These are phyloP conservation scores for Drosophila limbata DNA, from an alignment of 2,888 invertebrate genomes.

Conservation along the genomic window DNA sequence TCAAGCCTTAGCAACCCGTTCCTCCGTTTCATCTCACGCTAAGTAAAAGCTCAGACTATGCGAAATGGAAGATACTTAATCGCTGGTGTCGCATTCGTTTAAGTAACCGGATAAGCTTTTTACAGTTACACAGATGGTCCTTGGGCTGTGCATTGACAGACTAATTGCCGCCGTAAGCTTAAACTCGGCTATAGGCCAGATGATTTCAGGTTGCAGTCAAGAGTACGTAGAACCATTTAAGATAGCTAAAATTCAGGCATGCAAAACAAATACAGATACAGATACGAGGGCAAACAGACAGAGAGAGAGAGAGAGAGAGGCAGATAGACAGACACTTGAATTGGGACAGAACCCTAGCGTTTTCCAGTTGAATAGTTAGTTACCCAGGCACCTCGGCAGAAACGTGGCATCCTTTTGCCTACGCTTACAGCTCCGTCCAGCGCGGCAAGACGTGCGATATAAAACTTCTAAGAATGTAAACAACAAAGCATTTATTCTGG, in stretches of 20 bases:
- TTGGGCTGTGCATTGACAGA: constrained; percentile 10
- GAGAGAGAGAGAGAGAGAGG: neutral
- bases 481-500: constrained; percentile 74
- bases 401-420: constrained; percentile 35
- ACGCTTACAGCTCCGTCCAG: constrained; percentile 43
- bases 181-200: constrained; percentile 30
- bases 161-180: constrained; percentile 35
- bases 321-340: constrained; percentile 24
- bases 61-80: constrained; percentile 15
- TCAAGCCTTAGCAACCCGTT: constrained; percentile 1
- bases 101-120: constrained; percentile 27
- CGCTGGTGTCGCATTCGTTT: constrained; percentile 25
- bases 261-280: constrained; percentile 26
- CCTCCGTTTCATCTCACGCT: neutral
- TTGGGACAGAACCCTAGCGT: constrained; percentile 28
- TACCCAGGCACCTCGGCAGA: constrained; percentile 37
- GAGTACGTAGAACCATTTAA: constrained; percentile 19
- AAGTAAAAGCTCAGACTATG: neutral
- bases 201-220: constrained; percentile 24
- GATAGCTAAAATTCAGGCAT: constrained; percentile 35
- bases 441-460: constrained; percentile 67
- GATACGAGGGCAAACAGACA: constrained; percentile 4
- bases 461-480: constrained; percentile 77
- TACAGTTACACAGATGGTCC: constrained; percentile 12
- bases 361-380: constrained; percentile 55